These are phyloP conservation scores for Ceratina australensis DNA, from an alignment of 1,140 invertebrate species.

Conservation along the genomic window DNA sequence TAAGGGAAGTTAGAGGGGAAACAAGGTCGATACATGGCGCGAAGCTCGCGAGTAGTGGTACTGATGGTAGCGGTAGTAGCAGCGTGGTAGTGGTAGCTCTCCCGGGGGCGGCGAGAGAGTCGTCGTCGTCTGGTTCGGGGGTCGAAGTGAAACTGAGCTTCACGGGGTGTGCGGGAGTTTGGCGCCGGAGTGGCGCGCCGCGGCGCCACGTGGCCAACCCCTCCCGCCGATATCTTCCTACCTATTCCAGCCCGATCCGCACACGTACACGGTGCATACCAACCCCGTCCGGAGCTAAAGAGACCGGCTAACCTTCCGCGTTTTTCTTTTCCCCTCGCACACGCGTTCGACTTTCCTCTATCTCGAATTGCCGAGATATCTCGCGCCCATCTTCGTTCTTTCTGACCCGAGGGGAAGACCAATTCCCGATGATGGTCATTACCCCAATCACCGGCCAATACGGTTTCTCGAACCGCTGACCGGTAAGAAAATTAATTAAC, in stretches of 20 bases:
- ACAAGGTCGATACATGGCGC: conserved; percentile 44
- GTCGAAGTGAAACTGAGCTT: conserved; percentile 68
- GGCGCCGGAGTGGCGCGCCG: conserved; percentile 77
- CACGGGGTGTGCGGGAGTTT: conserved; percentile 66
- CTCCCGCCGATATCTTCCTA: conserved; percentile 60
- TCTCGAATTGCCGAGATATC: conserved; percentile 61
- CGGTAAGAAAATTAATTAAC: conserved; percentile 8
- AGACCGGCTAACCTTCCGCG: conserved; percentile 45
- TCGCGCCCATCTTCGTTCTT: conserved; percentile 4
- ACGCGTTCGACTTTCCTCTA: conserved; percentile 41
- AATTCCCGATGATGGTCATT: conserved; percentile 26
- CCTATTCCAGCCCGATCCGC: conserved; percentile 42
- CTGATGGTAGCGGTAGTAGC: neutral
- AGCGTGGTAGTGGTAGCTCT: too few species aligned
- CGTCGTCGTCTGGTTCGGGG: conserved; percentile 62
- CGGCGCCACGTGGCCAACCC: conserved; percentile 77
- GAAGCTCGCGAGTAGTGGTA: conserved; percentile 33
- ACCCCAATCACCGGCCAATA: neutral
- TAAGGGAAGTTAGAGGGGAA: conserved; percentile 29
- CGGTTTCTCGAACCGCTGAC: neutral
- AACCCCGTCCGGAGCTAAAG: conserved; percentile 9
- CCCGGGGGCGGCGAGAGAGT: conserved; percentile 44
- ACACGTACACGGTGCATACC: neutral
- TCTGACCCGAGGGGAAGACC: neutral
- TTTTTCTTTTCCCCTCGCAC: conserved; percentile 47